These are phyloP conservation scores for Drosophila kanapiae DNA, from an alignment of 1,140 invertebrate genomes.

Conservation along the genomic window DNA sequence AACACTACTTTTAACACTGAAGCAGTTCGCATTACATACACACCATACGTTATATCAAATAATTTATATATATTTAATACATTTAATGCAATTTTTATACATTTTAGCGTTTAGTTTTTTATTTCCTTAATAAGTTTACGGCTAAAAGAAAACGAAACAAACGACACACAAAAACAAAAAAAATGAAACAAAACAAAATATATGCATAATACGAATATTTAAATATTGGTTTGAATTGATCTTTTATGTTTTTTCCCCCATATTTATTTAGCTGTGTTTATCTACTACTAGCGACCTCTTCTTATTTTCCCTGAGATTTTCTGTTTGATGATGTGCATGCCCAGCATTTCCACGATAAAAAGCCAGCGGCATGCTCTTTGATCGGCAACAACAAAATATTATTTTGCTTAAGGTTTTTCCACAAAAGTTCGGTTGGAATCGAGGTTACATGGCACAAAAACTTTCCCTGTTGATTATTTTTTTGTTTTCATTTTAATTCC, in stretches of 20 bases:
- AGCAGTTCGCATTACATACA: constrained; percentile 39
- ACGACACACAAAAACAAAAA: constrained; percentile 43
- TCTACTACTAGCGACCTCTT: constrained; percentile 23
- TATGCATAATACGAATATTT: constrained; percentile 76
- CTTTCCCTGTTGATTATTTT: not conserved
- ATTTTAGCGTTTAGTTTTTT: constrained; percentile 63
- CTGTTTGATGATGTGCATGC: constrained; percentile 42
- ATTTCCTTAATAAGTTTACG: constrained; percentile 81
- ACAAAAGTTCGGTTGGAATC: constrained; percentile 25
- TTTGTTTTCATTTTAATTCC: not conserved
- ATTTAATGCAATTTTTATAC: constrained; percentile 66
- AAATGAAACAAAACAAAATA: constrained; percentile 58
- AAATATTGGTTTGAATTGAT: constrained; percentile 75
- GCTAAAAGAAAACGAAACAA: constrained; percentile 35
- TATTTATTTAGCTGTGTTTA: constrained; percentile 33
- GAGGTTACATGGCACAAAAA: not conserved
- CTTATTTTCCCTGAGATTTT: constrained; percentile 43
- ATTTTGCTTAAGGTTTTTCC: constrained; percentile 3
- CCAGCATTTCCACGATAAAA: constrained; percentile 33
- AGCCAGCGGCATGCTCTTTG: constrained; percentile 47
- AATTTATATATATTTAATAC: constrained; percentile 49
- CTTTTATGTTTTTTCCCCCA: constrained; percentile 33
- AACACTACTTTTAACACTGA: constrained; percentile 35
- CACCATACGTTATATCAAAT: constrained; percentile 56
- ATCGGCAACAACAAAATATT: constrained; percentile 11